Percentiles rank a stretch among this genome's conserved stretches.
Conservation (phyloP, 2,888 invertebrate species). For the Marasmarcha lunaedactyla region DNA sequence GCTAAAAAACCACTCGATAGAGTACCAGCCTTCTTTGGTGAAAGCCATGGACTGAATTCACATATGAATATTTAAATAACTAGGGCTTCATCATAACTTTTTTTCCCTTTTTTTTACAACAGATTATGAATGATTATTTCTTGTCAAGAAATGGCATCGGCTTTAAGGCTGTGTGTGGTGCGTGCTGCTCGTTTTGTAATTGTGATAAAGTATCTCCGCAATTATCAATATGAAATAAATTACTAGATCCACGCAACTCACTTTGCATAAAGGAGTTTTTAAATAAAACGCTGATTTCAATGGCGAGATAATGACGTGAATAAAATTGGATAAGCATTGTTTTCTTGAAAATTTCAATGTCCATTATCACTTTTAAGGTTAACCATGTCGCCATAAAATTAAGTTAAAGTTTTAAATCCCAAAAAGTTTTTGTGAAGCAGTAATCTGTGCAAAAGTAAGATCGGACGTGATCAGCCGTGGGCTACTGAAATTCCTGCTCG, state of each 20-base stretch:
- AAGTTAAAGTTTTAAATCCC: not conserved
- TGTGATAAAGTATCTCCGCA: too few relatives aligned
- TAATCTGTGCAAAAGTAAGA: slow-evolving; percentile 17
- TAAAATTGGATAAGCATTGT: too few relatives aligned
- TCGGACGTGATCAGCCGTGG: slow-evolving; percentile 40
- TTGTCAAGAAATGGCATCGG: slow-evolving; percentile 29
- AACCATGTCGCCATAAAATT: too few relatives aligned
- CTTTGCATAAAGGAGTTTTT: too few relatives aligned
- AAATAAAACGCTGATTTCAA: too few relatives aligned
- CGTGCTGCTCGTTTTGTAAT: too few relatives aligned
- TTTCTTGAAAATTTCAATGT: too few relatives aligned
- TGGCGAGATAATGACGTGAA: too few relatives aligned
- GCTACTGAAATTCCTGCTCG: slow-evolving; percentile 55
- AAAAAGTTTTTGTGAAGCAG: not conserved
- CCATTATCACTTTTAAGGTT: too few relatives aligned
- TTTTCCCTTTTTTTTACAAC: slow-evolving; percentile 37
- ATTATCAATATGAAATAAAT: too few relatives aligned
- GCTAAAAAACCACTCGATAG: slow-evolving; percentile 65
- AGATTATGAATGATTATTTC: slow-evolving; percentile 44
- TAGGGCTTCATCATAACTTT: slow-evolving; percentile 22
- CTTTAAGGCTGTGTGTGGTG: too few relatives aligned
- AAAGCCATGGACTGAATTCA: slow-evolving; percentile 35
- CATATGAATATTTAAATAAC: slow-evolving; percentile 49
- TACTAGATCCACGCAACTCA: too few relatives aligned
- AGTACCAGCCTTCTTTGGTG: slow-evolving; percentile 54